phyloP scores from a whole-genome alignment of 2,113 vertebrate species.

The Larimichthys crocea region DNA sequence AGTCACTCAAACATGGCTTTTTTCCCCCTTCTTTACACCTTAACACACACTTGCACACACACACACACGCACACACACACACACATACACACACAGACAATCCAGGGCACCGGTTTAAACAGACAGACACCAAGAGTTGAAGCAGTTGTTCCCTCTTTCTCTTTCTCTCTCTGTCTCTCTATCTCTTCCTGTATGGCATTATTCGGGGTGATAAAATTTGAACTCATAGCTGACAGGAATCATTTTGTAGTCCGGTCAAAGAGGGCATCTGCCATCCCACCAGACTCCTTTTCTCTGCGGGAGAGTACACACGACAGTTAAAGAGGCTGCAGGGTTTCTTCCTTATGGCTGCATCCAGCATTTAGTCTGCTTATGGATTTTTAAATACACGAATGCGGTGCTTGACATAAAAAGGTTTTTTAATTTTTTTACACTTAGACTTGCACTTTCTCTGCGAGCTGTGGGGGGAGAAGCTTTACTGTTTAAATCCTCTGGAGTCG shows the following conservation, averaged over 20 bases:
- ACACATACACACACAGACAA: conserved; percentile 26
- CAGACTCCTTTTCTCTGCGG: conserved; percentile 39
- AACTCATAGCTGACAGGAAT: conserved; percentile 48
- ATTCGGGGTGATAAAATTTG: neutral
- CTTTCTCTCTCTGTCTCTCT: neutral
- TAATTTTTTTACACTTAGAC: conserved; percentile 23
- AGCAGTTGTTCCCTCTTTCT: conserved; percentile 18
- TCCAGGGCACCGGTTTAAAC: conserved; percentile 50
- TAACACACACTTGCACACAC: neutral
- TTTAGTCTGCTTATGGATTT: conserved; percentile 58
- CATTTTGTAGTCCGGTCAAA: conserved; percentile 62
- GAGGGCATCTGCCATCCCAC: conserved; percentile 51
- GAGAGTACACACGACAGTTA: conserved; percentile 56
- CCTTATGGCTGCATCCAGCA: conserved; percentile 33
- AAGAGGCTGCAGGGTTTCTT: conserved; percentile 51
- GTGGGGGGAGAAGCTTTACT: neutral
- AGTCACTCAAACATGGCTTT: conserved; percentile 17
- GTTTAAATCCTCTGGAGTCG: conserved; percentile 39
- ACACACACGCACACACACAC: conserved; percentile 15
- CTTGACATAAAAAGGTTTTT: conserved; percentile 56
- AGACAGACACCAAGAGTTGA: conserved; percentile 50
- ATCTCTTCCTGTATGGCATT: conserved; percentile 5
- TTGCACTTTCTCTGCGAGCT: conserved; percentile 23
- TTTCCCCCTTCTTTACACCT: conserved; percentile 16
- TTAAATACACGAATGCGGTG: conserved; percentile 46